phyloP scores from a whole-genome alignment of 2,113 vertebrate species.

The Catharus fuscescens region DNA sequence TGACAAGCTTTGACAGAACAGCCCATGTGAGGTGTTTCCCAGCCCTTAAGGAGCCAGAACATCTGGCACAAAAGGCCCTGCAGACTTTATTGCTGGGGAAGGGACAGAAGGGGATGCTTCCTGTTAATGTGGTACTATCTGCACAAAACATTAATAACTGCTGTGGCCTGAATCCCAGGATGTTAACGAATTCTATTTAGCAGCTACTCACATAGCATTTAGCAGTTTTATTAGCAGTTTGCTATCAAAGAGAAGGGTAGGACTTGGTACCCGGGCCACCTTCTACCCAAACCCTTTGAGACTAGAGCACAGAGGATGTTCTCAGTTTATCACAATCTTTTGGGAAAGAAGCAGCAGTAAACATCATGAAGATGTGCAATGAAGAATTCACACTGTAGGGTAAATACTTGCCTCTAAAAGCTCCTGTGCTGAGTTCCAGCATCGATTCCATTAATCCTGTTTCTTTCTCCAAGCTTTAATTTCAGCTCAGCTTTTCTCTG shows the following conservation, averaged over 20 bases:
- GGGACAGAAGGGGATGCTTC: not conserved
- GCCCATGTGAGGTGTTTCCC: not conserved
- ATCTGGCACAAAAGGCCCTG: not conserved
- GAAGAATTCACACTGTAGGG: not conserved
- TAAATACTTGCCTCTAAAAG: not conserved
- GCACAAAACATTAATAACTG: not conserved
- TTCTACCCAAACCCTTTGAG: not conserved
- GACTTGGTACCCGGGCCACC: not conserved
- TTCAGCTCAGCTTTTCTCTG: not conserved
- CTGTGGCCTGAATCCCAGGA: not conserved
- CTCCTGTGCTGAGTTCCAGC: not conserved
- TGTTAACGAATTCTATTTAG: accelerated
- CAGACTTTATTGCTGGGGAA: not conserved
- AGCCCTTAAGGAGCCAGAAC: accelerated
- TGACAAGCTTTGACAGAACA: not conserved
- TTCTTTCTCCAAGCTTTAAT: not conserved
- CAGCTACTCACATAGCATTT: not conserved
- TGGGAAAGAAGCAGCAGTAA: not conserved
- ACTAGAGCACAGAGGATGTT: not conserved
- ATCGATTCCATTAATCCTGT: not conserved
- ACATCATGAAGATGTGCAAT: not conserved
- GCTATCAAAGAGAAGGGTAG: not conserved
- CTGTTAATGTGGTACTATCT: not conserved
- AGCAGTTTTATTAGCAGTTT: not conserved
- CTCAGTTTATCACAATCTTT: not conserved